Evolutionary conservation across 2,797 vertebrate species (phyloP).

Genomic region (Bryconaethiops microstoma): DNA sequence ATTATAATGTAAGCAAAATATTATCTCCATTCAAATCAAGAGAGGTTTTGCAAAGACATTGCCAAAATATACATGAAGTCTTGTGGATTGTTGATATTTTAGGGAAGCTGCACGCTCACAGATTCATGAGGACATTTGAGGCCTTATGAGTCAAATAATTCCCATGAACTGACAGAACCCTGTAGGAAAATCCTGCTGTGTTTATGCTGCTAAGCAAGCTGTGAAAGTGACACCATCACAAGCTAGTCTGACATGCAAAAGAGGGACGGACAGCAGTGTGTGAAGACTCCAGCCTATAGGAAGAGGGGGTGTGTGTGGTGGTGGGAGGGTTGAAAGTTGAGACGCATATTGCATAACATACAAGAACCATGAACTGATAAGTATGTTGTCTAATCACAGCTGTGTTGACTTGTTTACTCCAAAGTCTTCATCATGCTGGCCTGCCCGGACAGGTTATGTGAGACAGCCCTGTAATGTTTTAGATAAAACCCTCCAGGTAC

Average conservation of each 20-base stretch:
- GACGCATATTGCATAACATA: constrained; percentile 54
- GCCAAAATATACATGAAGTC: too few relatives aligned
- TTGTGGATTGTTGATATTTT: too few relatives aligned
- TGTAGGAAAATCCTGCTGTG: constrained; percentile 17
- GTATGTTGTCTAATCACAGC: constrained; percentile 14
- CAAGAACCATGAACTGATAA: constrained; percentile 29
- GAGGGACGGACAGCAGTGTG: constrained; percentile 21
- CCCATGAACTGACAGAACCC: too few relatives aligned
- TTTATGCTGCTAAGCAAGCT: constrained; percentile 22
- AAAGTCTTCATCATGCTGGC: constrained; percentile 1
- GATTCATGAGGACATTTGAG: neutral
- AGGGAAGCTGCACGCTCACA: neutral
- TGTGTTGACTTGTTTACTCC: constrained; percentile 43
- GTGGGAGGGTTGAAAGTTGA: constrained; percentile 48
- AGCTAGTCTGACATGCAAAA: constrained; percentile 8
- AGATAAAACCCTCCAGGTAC: constrained; percentile 14
- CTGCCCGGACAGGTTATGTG: neutral
- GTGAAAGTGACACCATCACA: constrained; percentile 34
- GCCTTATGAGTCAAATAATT: neutral
- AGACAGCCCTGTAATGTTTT: neutral
- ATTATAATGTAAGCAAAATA: too few relatives aligned
- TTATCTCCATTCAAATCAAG: too few relatives aligned
- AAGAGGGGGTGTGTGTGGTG: constrained; percentile 24
- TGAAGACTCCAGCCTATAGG: constrained; percentile 47
- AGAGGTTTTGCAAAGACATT: too few relatives aligned